These are phyloP conservation scores for Nyctibius bracteatus DNA, from an alignment of 2,113 vertebrate species.

Conservation along the genomic window DNA sequence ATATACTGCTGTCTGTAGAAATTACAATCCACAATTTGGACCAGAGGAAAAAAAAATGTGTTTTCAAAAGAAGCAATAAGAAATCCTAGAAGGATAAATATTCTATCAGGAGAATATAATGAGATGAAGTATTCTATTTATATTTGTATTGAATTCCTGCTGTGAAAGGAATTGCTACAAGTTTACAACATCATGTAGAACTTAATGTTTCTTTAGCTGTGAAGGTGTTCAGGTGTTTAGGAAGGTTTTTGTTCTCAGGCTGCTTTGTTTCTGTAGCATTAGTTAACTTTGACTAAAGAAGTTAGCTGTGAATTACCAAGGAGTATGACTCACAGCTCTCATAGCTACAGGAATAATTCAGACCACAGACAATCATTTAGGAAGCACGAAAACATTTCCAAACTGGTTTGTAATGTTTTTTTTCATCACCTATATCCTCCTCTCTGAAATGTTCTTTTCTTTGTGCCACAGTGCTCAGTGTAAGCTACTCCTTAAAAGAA, in stretches of 20 bases:
- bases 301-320: not conserved
- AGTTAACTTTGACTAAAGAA: not conserved
- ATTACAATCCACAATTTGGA: not conserved
- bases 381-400: not conserved
- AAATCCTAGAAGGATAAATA: not conserved
- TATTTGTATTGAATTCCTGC: not conserved
- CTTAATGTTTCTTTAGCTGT: not conserved
- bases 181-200: not conserved
- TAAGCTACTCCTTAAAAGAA: not conserved
- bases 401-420: not conserved
- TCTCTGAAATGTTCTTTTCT: not conserved
- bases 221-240: not conserved
- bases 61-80: not conserved
- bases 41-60: fast-evolving
- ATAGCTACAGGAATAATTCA: not conserved
- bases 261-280: not conserved
- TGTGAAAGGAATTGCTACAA: not conserved
- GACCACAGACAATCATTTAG: not conserved
- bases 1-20: not conserved
- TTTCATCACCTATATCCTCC: not conserved
- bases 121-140: not conserved
- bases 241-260: not conserved
- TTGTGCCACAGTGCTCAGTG: not conserved
- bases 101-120: not conserved
- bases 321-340: not conserved